Base-by-base conservation (phyloP, 2,888 invertebrate genomes). In the Acronicta aceris region DNA sequence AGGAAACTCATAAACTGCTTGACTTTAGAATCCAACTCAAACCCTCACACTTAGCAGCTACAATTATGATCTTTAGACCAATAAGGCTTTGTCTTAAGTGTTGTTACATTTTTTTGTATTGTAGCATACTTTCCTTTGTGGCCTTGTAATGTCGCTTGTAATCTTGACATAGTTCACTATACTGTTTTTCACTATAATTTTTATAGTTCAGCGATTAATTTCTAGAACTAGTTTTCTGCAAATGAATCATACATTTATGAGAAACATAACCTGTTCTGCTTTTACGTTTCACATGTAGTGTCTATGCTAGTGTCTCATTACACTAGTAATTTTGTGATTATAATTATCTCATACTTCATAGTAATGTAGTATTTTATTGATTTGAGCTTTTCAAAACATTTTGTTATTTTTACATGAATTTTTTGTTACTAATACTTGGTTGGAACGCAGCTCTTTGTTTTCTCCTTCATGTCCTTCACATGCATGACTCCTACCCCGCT, bases 401-500 rank as follows among this genome's bases (percentile, higher is more conserved):
- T 48, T 53, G 9, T 62, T 45, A 42, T 27, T 49, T 21, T 65
- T 61, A 13, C 3, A 33, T 66, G 48, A 63, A 54, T 62, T 55
- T 51, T 58, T 70, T 87, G 78, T 88, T 83, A 86, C 84, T 92
- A 90, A 92, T 90, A 88, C 93, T 91, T 93, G 94, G 94, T 92
- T 91, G 93, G 86, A 88, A 89, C 77, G 89, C 94, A 93, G 91
- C 84, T 89, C 91, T 89, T 80, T 80, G 70, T 80, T 68, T 65
- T 17, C 41, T 33, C 61, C 59, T 52, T 50, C 57, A 43, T 61
- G 61, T 63, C 70, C 64, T 40, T 45, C 38, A 17, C 27, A 71
- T 70, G 81, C 85, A 81, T 74, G 78, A 65, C 12, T 66, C 78
- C 60, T 42, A n/a, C 59, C 55, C 65, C 30, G 75, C 67, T 80